Conservation (phyloP, 30 jellyfish, hydroid and myxozoan genomes). For the Pseudorhiza aurosa region DNA sequence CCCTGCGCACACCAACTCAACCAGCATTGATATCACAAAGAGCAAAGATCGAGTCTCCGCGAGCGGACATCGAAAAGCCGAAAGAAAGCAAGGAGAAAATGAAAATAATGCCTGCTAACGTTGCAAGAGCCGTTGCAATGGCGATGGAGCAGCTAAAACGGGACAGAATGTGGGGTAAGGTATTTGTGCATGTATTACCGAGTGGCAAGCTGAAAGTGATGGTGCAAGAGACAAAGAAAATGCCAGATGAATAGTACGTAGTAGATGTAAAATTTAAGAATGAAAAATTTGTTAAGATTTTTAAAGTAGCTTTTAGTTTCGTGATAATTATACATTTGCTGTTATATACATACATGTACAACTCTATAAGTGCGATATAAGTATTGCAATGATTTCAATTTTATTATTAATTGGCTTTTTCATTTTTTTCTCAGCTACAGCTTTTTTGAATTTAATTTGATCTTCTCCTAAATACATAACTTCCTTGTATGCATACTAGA, state of each 20-base stretch:
- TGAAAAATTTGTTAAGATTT: not conserved
- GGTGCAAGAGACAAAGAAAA: conserved; percentile 98
- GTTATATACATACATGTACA: too few species aligned
- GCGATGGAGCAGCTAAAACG: conserved; percentile 99
- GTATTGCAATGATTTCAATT: too few species aligned
- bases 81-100: conserved; percentile 76
- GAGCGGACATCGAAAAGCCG: conserved; percentile 33
- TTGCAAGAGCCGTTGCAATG: conserved; percentile 99
- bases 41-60: conserved; percentile 69
- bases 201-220: conserved; percentile 97
- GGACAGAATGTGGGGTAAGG: conserved; percentile 99
- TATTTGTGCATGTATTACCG: conserved; percentile 98
- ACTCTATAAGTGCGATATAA: too few species aligned
- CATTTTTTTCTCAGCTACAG: too few species aligned
- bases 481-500: too few species aligned
- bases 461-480: too few species aligned
- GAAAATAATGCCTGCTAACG: conserved; percentile 93
- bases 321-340: too few species aligned
- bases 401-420: too few species aligned
- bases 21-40: conserved; percentile 35
- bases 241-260: conserved; percentile 93
- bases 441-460: too few species aligned
- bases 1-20: conserved; percentile 11
- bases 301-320: too few species aligned
- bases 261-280: not conserved